A percentile compares a stretch with the other conserved stretches of the same genome.
Conservation (phyloP, 2,888 invertebrate genomes). For the Mycalesis mineus region DNA sequence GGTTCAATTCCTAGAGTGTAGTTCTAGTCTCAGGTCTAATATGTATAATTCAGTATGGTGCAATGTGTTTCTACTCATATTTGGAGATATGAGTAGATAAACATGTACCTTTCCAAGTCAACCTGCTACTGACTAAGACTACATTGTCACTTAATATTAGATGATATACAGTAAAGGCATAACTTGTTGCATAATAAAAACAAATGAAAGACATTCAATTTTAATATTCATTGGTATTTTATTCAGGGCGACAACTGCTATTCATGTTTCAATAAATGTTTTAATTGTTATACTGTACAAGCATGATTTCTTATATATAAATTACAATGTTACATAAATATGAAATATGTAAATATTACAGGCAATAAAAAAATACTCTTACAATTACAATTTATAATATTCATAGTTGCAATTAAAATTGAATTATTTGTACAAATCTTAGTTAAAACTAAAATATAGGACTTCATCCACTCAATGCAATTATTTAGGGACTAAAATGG, state of each 20-base stretch:
- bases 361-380: constrained; percentile 23
- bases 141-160: no score
- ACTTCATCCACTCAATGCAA: no score
- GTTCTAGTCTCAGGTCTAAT: no score
- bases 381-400: not conserved
- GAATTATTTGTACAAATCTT: not conserved
- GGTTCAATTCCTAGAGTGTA: no score
- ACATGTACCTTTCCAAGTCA: no score
- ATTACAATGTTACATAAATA: constrained; percentile 12
- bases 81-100: no score
- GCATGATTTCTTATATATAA: constrained; percentile 13
- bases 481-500: no score
- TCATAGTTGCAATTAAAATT: not conserved
- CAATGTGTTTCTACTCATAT: no score
- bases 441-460: not conserved
- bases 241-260: constrained; percentile 23
- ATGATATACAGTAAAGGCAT: no score
- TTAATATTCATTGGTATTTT: constrained; percentile 4
- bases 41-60: no score
- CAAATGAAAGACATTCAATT: not conserved
- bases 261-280: constrained; percentile 15
- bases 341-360: constrained; percentile 4
- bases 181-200: no score
- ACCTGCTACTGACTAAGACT: no score
- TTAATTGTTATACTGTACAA: constrained; percentile 22